A percentile compares a stretch with the other conserved stretches of the same genome.
Evolutionary conservation across 2,797 vertebrate genomes (phyloP).

Genomic region (Liasis olivaceus): DNA sequence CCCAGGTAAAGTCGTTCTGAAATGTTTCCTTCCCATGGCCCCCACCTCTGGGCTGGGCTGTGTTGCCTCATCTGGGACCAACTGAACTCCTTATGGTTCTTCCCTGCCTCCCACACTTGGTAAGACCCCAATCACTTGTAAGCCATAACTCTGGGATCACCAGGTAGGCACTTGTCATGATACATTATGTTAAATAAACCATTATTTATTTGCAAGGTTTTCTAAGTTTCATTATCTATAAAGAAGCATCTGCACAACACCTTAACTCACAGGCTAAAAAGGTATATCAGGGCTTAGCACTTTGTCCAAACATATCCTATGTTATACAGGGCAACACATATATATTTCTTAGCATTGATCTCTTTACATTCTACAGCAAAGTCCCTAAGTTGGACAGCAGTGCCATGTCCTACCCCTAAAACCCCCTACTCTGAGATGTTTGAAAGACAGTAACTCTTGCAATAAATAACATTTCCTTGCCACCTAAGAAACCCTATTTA

Average conservation of each 20-base stretch:
- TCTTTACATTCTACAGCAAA: background rate
- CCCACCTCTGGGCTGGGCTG: background rate
- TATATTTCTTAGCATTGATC: background rate
- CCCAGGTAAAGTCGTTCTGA: background rate
- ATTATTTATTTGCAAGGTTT: background rate
- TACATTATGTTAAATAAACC: background rate
- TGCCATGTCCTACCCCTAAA: background rate
- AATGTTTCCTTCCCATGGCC: too few species aligned
- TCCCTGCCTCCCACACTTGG: background rate
- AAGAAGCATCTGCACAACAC: background rate
- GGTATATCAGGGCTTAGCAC: background rate
- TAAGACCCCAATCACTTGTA: background rate
- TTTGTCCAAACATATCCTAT: background rate
- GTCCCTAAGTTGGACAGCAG: background rate
- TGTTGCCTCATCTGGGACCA: background rate
- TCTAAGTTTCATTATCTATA: background rate
- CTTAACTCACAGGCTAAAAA: background rate
- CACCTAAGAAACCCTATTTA: background rate
- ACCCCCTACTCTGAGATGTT: background rate
- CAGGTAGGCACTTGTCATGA: background rate
- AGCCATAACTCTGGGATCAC: background rate
- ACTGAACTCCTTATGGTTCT: background rate
- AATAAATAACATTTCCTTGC: background rate
- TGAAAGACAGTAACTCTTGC: background rate
- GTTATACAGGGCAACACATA: background rate